phyloP scores from a whole-genome alignment of 2,888 invertebrate species.

The Drosophila mettleri region DNA sequence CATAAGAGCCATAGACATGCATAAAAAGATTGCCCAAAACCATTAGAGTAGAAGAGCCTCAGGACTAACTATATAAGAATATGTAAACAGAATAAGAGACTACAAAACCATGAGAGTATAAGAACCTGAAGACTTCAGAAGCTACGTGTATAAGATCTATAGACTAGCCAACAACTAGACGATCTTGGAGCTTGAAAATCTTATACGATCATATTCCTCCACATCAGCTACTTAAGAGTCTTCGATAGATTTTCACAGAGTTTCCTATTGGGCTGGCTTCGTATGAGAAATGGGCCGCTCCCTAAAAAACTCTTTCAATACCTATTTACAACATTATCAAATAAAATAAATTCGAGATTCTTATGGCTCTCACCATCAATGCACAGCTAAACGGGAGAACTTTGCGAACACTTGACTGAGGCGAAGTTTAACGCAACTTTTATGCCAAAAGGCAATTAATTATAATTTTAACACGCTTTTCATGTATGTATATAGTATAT shows the following conservation, averaged over 20 bases:
- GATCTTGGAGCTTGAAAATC: background rate
- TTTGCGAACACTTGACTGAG: slow-evolving; percentile 7
- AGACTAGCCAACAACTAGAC: background rate
- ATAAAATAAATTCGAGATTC: no score
- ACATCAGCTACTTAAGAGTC: no score
- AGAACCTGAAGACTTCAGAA: background rate
- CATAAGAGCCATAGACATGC: no score
- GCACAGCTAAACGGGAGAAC: background rate
- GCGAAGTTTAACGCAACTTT: slow-evolving; percentile 24
- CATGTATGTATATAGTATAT: slow-evolving; percentile 3
- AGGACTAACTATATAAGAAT: background rate
- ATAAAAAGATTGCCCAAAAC: no score
- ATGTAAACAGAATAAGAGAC: background rate
- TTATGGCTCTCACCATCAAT: background rate
- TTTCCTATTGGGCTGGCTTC: no score
- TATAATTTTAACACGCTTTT: slow-evolving; percentile 49
- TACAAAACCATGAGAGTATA: background rate
- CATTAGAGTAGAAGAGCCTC: background rate
- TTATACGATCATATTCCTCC: no score
- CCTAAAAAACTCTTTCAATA: no score
- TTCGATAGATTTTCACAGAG: no score
- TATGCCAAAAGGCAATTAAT: slow-evolving; percentile 62
- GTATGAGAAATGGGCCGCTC: no score
- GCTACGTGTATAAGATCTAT: no score
- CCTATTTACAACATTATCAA: no score